These are phyloP conservation scores for Volucella inanis DNA, from an alignment of 2,888 invertebrate genomes.

Conservation along the genomic window DNA sequence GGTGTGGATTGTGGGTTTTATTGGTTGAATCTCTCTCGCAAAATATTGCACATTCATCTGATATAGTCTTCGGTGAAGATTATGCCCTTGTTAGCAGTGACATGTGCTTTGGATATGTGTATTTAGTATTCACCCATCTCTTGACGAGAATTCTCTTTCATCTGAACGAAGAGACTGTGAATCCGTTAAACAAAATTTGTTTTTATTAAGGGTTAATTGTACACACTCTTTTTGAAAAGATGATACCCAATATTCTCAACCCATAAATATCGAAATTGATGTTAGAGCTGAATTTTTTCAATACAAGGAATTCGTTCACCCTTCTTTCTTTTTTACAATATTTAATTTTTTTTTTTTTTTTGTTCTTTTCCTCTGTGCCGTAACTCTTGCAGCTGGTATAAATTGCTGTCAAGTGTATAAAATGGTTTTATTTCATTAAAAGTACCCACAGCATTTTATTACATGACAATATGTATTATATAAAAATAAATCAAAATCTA, in stretches of 20 bases:
- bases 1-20: conserved; percentile 35
- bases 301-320: conserved; percentile 33
- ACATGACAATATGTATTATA: conserved; percentile 3
- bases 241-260: conserved; percentile 26
- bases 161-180: conserved; percentile 35
- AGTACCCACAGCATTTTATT: conserved; percentile 20
- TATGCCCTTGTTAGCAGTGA: conserved; percentile 18
- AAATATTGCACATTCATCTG: conserved; percentile 8
- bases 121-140: conserved; percentile 23
- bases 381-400: conserved; percentile 38
- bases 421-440: conserved; percentile 27
- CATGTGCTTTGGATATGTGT: conserved; percentile 32
- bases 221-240: conserved; percentile 19
- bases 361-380: neutral
- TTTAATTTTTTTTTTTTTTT: neutral
- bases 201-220: conserved; percentile 11
- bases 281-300: conserved; percentile 38
- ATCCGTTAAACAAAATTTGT: conserved; percentile 7
- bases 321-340: conserved; percentile 12
- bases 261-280: conserved; percentile 48
- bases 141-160: conserved; percentile 27
- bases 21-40: neutral
- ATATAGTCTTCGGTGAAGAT: neutral
- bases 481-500: conserved; percentile 15
- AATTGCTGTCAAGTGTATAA: conserved; percentile 37